phyloP scores from a whole-genome alignment of 2,113 vertebrate species.

The Calcarius ornatus region DNA sequence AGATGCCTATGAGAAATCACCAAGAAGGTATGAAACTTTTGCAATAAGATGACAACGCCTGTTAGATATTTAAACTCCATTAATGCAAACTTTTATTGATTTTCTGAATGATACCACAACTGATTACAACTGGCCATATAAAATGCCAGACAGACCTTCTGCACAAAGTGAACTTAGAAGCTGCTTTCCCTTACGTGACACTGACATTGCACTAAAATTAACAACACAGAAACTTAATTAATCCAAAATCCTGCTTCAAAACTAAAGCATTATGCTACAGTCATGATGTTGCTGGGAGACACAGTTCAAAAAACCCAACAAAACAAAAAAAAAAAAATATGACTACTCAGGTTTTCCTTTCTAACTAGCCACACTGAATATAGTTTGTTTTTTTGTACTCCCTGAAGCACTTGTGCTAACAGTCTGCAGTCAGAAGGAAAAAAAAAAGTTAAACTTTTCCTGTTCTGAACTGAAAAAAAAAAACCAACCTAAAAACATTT shows the following conservation, averaged over 20 bases:
- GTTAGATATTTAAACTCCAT: neutral
- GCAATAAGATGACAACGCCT: too few relatives aligned
- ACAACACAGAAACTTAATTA: neutral
- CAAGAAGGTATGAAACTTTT: too few relatives aligned
- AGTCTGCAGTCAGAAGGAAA: neutral
- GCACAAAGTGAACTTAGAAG: neutral
- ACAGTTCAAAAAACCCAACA: neutral
- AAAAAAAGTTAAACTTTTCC: neutral
- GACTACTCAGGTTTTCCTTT: conserved; percentile 19
- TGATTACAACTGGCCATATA: neutral
- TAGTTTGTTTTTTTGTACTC: neutral
- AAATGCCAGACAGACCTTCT: neutral
- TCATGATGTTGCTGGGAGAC: neutral
- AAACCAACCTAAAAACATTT: neutral
- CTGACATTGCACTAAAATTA: neutral
- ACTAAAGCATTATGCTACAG: neutral
- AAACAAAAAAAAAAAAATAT: neutral
- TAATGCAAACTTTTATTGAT: neutral
- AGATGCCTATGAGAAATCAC: too few relatives aligned
- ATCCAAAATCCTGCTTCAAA: neutral
- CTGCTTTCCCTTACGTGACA: neutral
- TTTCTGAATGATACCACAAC: neutral
- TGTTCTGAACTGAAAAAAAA: neutral
- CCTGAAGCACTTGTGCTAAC: neutral
- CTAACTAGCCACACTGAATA: neutral